Evolutionary conservation across 1,140 invertebrate species (phyloP), one percentile per base, ranked within the genome.

Genomic region (Brachystomella parvula): DNA sequence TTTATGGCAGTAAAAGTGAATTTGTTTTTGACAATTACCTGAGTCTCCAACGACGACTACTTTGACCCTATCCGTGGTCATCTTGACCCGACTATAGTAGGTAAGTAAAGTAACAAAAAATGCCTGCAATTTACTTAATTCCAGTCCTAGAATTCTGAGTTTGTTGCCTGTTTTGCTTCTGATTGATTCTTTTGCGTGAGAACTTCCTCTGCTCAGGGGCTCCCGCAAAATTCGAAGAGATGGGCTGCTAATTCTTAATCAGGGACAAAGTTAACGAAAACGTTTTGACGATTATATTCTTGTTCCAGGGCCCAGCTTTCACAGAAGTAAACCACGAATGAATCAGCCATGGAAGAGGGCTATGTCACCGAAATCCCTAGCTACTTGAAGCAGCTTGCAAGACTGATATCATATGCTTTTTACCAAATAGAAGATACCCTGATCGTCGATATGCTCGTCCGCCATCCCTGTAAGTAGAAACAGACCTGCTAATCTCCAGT

Each of bases 41-140:
- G 92, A 95, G 85, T 96, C 93, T 47, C 94, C 93, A 64, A 95
- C 86, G 59, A 96, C 86, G 64, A 96, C 84, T 62, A 96, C 87
- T 81, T 91, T 89, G 6, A 94, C 91, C 83, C 91, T 90, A 76
- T 92, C 89, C 44, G 69, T 69, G 0, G 64, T 68, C 72, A 73
- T 73, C 35, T 47, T 29, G 9, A 28, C 12, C 53, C 12, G 9
- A 44, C 9, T 44, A 44, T 53, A 15, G 24, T 6, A 53, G 15
- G 9, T 17, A 53, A 53, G 24, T 3, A 26, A 15, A 53, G 12
- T n/a, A 44, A 44, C 9, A 44, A 9, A 12, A n/a, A 44, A 44
- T 12, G 9, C 39, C n/a, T 44, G 9, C 9, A 44, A 9, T 9
- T 12, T 44, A 12, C 9, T 44, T 44, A 12, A 44, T 12, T n/a